phyloP scores from a whole-genome alignment of 2,888 invertebrate genomes.

The Oxytorus armatus region DNA sequence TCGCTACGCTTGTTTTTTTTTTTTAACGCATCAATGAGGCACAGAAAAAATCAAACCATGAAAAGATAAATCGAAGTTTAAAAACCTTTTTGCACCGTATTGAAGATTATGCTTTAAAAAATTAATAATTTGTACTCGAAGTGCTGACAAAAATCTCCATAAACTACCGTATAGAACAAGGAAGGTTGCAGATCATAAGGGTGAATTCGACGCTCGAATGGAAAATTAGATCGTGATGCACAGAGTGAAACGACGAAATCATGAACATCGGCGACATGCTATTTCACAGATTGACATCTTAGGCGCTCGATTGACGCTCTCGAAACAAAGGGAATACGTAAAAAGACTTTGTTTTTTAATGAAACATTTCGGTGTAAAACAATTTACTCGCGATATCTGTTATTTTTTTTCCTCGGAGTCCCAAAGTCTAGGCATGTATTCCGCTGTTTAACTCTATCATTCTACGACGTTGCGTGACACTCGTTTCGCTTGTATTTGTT shows the following conservation, averaged over 20 bases:
- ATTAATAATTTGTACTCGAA: background rate
- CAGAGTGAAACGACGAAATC: slow-evolving; percentile 47
- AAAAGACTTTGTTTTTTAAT: background rate
- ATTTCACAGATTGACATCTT: slow-evolving; percentile 77
- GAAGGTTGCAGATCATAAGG: slow-evolving; percentile 51
- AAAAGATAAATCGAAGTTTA: too few relatives aligned
- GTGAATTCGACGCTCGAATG: slow-evolving; percentile 76
- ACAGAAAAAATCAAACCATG: too few relatives aligned
- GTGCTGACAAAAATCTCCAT: background rate
- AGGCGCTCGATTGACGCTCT: slow-evolving; percentile 48
- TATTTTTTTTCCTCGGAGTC: background rate
- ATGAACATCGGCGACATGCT: slow-evolving; percentile 51
- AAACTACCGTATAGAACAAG: background rate
- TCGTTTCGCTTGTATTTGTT: too few relatives aligned
- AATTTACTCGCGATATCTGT: background rate
- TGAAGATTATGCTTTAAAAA: too few relatives aligned
- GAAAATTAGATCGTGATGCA: slow-evolving; percentile 75
- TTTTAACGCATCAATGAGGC: too few relatives aligned
- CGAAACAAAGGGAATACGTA: slow-evolving; percentile 18
- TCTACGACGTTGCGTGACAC: too few relatives aligned
- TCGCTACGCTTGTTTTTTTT: too few relatives aligned
- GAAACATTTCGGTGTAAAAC: background rate
- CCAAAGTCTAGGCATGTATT: slow-evolving; percentile 1
- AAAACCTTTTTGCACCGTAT: too few relatives aligned
- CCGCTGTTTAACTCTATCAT: too few relatives aligned